A percentile compares a stretch with the other conserved stretches of the same genome.
These are phyloP conservation scores for Argya squamiceps DNA, from an alignment of 2,797 vertebrate genomes.

Conservation along the genomic window DNA sequence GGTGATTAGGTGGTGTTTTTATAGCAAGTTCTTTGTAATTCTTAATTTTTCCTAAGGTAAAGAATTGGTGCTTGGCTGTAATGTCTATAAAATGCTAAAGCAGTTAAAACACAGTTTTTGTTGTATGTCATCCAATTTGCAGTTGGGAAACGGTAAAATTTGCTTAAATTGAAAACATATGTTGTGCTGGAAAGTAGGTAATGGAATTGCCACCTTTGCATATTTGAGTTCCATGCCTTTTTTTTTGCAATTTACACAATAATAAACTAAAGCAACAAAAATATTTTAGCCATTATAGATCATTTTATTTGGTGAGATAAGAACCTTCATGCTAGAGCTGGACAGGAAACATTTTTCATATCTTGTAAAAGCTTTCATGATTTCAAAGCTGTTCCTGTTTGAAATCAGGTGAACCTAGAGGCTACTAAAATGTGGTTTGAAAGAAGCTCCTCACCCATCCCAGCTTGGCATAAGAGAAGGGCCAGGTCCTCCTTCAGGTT, in stretches of 20 bases:
- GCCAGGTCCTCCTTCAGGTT: neutral
- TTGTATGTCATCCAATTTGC: conserved; percentile 64
- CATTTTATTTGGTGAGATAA: conserved; percentile 2
- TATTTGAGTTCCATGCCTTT: neutral
- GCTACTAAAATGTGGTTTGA: neutral
- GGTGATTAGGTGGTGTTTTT: conserved; percentile 44
- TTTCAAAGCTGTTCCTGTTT: neutral
- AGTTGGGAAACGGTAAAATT: conserved; percentile 47
- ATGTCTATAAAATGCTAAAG: conserved; percentile 56
- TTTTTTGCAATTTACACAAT: conserved; percentile 19
- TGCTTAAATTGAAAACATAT: conserved; percentile 48
- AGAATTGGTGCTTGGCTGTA: neutral
- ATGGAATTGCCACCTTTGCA: conserved; percentile 27
- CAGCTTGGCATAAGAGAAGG: neutral
- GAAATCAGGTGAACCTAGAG: neutral
- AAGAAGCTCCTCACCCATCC: neutral
- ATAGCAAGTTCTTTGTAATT: conserved; percentile 34
- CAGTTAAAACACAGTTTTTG: conserved; percentile 63
- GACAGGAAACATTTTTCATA: neutral
- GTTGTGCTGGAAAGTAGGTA: conserved; percentile 6
- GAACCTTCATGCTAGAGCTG: neutral
- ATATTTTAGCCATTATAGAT: neutral
- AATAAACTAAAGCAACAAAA: conserved; percentile 3
- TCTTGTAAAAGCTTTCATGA: neutral
- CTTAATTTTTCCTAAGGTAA: conserved; percentile 48